Base-by-base conservation (phyloP, 64 coral and sea anemone species). In the Hydrozoanthus tunicans region DNA sequence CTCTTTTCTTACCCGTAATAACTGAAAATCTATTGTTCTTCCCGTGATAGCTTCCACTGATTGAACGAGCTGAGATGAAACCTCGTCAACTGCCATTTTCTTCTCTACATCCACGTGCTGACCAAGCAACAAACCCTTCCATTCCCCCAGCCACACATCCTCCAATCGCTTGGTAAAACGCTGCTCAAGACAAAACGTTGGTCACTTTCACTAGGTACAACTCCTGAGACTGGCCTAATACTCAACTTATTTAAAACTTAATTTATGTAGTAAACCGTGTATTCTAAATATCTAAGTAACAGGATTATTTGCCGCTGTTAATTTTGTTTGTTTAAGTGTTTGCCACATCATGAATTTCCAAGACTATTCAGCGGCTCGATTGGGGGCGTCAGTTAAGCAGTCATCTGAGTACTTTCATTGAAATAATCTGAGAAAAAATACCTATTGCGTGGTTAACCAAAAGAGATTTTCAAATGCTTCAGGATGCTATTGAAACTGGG, bases 51-150 rank as follows among this genome's bases (percentile, higher is more conserved):
- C 25, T 4, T 59, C 56, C 20, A 91, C 54, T 56, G 72, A 62
- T 63, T 79, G 72, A 3, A 77, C 73, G 7, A 94, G 53, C 23
- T 91, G 60, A 20, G 53, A 91, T 3, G 95, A 68, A 43, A 66
- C 13, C 20, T 72, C 11, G 6, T 81, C 27, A 17, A 86, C 51
- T 78, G 89, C n/a, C 53, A 72, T 65, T 58, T 91, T 58, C 6
- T 14, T n/a, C 20, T 91, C 81, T 17, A 81, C 17, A 25, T 60
- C 58, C 72, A 82, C 52, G n/a, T 85, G 92, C 81, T 82, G 88
- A 26, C 95, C 95, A 14, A 96, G 89, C 14, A 96, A 3, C 59
- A 86, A 68, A 9, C 95, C 95, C 59, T 91, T 93, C 95, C 95
- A 96, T 6, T 60, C 84, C 4, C 95, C 95, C 71, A 96, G 89